Evolutionary conservation across 1,140 invertebrate species (phyloP).

Genomic region (Oedothorax gibbosus): DNA sequence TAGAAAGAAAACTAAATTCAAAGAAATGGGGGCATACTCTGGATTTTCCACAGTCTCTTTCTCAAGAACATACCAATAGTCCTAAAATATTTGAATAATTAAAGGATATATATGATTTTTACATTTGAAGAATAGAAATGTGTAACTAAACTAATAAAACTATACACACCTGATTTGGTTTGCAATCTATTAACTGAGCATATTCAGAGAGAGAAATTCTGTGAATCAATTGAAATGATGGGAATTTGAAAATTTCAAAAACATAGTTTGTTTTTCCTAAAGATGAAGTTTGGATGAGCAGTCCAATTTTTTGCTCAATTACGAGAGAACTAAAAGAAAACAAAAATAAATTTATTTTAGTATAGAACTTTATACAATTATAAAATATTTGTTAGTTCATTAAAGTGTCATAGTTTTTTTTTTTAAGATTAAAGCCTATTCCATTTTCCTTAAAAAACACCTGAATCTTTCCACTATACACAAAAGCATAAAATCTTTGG

Average conservation of each 20-base stretch:
- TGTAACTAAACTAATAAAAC: background rate
- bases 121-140: background rate
- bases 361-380: too few species aligned
- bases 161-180: conserved; percentile 6
- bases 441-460: too few species aligned
- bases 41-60: background rate
- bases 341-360: too few species aligned
- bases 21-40: background rate
- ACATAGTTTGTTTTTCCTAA: background rate
- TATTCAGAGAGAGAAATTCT: background rate
- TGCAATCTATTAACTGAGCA: conserved; percentile 1
- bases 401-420: too few species aligned
- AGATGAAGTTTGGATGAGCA: background rate
- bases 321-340: background rate
- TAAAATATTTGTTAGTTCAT: too few species aligned
- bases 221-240: conserved; percentile 14
- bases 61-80: conserved; percentile 8
- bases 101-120: background rate
- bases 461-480: too few species aligned
- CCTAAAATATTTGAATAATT: background rate
- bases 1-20: background rate
- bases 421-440: too few species aligned
- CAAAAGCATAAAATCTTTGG: too few species aligned
- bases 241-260: conserved; percentile 14
- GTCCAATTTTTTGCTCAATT: background rate